These are phyloP conservation scores for Apodemia duryi DNA, from an alignment of 2,888 invertebrate species.

Conservation along the genomic window DNA sequence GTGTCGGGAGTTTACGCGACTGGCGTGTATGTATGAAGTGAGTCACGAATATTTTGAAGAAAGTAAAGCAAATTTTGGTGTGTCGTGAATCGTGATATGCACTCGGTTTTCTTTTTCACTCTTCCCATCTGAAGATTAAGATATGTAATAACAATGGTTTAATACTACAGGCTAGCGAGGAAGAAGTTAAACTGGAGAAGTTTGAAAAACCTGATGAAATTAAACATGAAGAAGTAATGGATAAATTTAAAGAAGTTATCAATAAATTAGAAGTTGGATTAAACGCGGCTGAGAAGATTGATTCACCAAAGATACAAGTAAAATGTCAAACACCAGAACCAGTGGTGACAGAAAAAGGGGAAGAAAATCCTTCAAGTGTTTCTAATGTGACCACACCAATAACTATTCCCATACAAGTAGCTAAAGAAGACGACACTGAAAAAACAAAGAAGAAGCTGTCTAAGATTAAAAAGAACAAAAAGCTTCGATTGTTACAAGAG, in stretches of 20 bases:
- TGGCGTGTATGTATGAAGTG: too few species aligned
- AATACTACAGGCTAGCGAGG: conserved; percentile 48
- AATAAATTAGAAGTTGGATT: conserved; percentile 61
- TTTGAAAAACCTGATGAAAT: conserved; percentile 56
- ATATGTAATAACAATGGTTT: conserved; percentile 15
- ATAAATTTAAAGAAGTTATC: conserved; percentile 64
- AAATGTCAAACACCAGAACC: conserved; percentile 29
- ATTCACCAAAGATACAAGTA: conserved; percentile 38
- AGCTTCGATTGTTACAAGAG: conserved; percentile 48
- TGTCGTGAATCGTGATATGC: too few species aligned
- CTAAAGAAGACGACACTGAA: conserved; percentile 27
- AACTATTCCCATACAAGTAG: conserved; percentile 19
- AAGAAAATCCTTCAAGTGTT: conserved; percentile 14
- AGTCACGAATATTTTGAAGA: too few species aligned
- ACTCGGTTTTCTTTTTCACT: too few species aligned
- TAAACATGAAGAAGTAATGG: conserved; percentile 57
- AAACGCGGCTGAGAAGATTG: conserved; percentile 39
- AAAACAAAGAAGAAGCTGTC: conserved; percentile 40
- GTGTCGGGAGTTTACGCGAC: too few species aligned
- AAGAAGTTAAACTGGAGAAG: conserved; percentile 54
- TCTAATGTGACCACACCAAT: conserved; percentile 22
- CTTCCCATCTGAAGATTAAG: too few species aligned
- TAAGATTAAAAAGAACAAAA: conserved; percentile 55
- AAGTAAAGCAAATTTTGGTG: too few species aligned
- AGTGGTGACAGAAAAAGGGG: conserved; percentile 20